phyloP scores from a whole-genome alignment of 23 tunicate genomes.

The Ciona savignyi region DNA sequence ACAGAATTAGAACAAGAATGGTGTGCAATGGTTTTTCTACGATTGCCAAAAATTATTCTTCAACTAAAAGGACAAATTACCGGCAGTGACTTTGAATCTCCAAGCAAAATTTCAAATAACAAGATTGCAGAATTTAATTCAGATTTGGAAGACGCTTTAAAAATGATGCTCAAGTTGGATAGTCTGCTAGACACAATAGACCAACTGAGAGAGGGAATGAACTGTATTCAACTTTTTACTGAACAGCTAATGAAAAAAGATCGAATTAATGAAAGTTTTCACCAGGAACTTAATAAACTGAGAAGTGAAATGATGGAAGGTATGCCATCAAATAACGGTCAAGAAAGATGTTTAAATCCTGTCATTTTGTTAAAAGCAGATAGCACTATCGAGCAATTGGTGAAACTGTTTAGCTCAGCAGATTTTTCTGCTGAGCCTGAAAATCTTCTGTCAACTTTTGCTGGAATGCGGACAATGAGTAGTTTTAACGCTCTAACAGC shows the following conservation, averaged over 20 bases:
- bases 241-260: slow-evolving; percentile 24
- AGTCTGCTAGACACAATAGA: slow-evolving; percentile 52
- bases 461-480: slow-evolving; percentile 10
- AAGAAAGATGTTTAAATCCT: slow-evolving; percentile 34
- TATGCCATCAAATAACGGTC: not conserved
- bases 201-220: slow-evolving; percentile 39
- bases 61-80: slow-evolving; percentile 13
- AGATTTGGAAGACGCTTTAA: slow-evolving; percentile 27
- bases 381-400: slow-evolving; percentile 21
- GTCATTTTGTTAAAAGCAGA: slow-evolving; percentile 26
- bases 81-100: slow-evolving; percentile 14
- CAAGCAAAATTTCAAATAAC: not conserved
- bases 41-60: slow-evolving; percentile 39
- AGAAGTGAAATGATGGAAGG: slow-evolving; percentile 4
- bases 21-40: slow-evolving; percentile 48
- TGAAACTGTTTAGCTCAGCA: slow-evolving; percentile 17
- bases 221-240: slow-evolving; percentile 40
- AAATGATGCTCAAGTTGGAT: slow-evolving; percentile 26
- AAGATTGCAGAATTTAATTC: slow-evolving; percentile 26
- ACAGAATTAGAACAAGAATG: slow-evolving; percentile 33
- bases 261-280: slow-evolving; percentile 11
- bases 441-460: slow-evolving; percentile 28
- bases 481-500: slow-evolving; percentile 32
- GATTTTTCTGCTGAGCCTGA: slow-evolving; percentile 29
- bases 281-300: slow-evolving; percentile 5